These are phyloP conservation scores for Thaleichthys pacificus DNA, from an alignment of 2,797 vertebrate species.

Conservation along the genomic window DNA sequence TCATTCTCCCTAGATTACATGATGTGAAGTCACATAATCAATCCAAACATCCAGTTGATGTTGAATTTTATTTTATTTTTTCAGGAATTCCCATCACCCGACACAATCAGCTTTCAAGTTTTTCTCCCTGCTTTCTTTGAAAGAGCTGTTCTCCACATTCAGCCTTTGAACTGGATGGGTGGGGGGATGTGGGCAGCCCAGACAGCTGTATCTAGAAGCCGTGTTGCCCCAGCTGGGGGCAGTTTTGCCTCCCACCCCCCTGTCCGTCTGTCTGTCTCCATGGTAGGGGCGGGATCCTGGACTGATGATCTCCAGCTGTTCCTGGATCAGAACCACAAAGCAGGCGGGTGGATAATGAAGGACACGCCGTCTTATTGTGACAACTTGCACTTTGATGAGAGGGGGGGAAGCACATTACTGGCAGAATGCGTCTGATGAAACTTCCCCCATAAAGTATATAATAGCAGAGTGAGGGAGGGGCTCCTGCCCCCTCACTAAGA, in stretches of 20 bases:
- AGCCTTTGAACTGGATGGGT: conserved; percentile 63
- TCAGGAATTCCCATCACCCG: conserved; percentile 6
- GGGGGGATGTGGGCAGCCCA: conserved; percentile 40
- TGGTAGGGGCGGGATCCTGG: conserved; percentile 38
- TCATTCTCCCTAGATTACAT: too few relatives aligned
- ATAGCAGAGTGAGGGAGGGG: conserved; percentile 52
- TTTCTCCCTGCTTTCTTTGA: conserved; percentile 45
- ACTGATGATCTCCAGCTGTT: conserved; percentile 54
- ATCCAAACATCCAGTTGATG: too few relatives aligned
- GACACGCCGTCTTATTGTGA: conserved; percentile 57
- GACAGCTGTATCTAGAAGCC: conserved; percentile 53
- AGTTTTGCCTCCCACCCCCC: conserved; percentile 38
- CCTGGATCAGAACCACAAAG: conserved; percentile 28
- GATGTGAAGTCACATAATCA: too few relatives aligned
- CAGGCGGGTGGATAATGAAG: conserved; percentile 62
- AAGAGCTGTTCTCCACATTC: conserved; percentile 44
- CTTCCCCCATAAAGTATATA: conserved; percentile 64
- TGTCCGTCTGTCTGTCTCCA: conserved; percentile 17
- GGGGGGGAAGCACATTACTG: conserved; percentile 55
- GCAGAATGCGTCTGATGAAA: conserved; percentile 48
- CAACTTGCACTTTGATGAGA: conserved; percentile 72
- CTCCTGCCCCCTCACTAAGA: conserved; percentile 36
- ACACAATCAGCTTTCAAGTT: conserved; percentile 48
- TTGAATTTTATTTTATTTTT: too few relatives aligned
- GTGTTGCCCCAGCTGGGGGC: conserved; percentile 44